Evolutionary conservation across 2,888 invertebrate species (phyloP), one percentile per base, ranked within the genome.

Genomic region (Tetragonisca angustula): DNA sequence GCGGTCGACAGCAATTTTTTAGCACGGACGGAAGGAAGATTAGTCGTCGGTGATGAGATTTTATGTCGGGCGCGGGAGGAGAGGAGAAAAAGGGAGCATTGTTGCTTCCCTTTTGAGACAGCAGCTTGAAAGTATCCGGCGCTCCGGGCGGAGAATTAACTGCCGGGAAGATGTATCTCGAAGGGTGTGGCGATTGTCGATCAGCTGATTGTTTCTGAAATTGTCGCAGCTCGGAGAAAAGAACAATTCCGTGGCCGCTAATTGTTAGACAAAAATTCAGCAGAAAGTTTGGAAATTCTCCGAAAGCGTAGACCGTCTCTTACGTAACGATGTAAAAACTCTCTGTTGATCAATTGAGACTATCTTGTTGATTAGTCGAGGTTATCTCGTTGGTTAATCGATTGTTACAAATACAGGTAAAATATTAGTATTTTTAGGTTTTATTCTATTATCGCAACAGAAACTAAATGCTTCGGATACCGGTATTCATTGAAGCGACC

Each of bases 1-100:
- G 27, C 49, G 50, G 24, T 17, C 32, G 56, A 67, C 59, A 78
- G 56, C 56, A 62, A 70, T 70, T 68, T 43, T 65, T 59, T 78
- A 64, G 32, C 50, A 50, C 36, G 54, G 17, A 43, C 54, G 49
- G 21, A 43, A 27, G 59, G 50, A 56, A 80, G 78, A 80, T 80
- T 78, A 54, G 64, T 70, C 64, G 62, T 36, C 32, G 49, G 21
- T 56, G 79, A 78, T 62, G 79, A 70, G 50, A 78, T 56, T 77
- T 76, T 69, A 64, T 52, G 52, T n/a, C 21, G 61, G 9, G 62
- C 61, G 9, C 1, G 9, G 11, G 43, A 11, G 27, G 54, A 54
- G 32, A 21, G 32, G 19, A 52, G 52, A 52, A 19, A 19, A 52
- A 54, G 24, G 17, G 49, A 32, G 50, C 56, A 64, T 70, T 65